Evolutionary conservation across 2,113 vertebrate species (phyloP), one percentile per base, ranked within the genome.

Genomic region (Capreolus pygargus): DNA sequence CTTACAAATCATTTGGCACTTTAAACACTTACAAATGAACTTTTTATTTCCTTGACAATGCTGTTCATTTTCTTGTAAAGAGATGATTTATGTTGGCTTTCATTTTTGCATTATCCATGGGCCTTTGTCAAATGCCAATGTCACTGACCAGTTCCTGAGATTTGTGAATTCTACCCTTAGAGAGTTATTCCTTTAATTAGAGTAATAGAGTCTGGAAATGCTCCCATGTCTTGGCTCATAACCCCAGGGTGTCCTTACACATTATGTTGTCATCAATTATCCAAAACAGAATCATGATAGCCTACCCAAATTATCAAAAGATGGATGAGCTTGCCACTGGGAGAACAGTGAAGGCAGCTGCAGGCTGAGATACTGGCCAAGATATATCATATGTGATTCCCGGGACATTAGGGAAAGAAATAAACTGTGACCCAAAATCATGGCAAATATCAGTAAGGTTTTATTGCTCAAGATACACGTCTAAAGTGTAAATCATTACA

Each of bases 191-290:
- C 19, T 97, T 95, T 94, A 90, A 96, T 78, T 92, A 94, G 76
- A 94, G 17, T 95, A 61, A 96, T 84, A 85, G 15, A 90, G n/a
- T 52, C 67, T 97, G 94, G 58, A 96, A 85, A 57, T 83, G 4
- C 27, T 96, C 86, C 90, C 54, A 61, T 67, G 58, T 13, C 55
- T 94, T 95, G 86, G 57, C 84, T 98, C 39, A 94, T 95, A 96
- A 97, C 87, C 50, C 36, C 61, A 92, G 76, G 55, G 33, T 93
- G 30, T 96, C 90, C 54, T 94, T 98, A 90, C 94, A 85, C 17
- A 33, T 89, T 94, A 61, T 87, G 25, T 58, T 88, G 36, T 95
- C 88, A 96, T 97, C 79, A 94, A 2, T 97, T 98, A 97, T 57
- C 15, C 30, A 95, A 93, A 95, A 78, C 43, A 95, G 87, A 88